These are phyloP conservation scores for Silurus lanzhouensis DNA, from an alignment of 2,797 vertebrate species.

Conservation along the genomic window DNA sequence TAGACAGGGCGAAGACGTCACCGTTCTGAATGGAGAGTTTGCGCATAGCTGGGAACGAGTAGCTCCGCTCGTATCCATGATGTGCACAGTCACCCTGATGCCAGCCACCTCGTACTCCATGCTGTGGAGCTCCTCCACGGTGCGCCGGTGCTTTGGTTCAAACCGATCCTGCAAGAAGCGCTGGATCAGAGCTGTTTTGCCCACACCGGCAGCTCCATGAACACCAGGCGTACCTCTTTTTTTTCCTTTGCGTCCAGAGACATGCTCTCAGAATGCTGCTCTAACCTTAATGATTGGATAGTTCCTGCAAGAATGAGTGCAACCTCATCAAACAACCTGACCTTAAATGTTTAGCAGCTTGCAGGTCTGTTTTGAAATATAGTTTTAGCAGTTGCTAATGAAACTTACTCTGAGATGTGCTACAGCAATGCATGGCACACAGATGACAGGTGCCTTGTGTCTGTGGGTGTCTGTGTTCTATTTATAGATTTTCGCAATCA, in stretches of 20 bases:
- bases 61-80: conserved; percentile 91
- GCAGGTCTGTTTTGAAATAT: background rate
- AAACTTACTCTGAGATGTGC: conserved; percentile 23
- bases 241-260: conserved; percentile 81
- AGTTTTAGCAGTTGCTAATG: background rate
- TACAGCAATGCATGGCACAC: conserved; percentile 25
- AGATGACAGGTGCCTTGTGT: conserved; percentile 52
- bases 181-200: conserved; percentile 86
- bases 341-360: background rate
- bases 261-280: conserved; percentile 65
- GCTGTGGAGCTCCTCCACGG: conserved; percentile 46
- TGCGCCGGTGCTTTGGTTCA: conserved; percentile 82
- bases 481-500: conserved; percentile 72
- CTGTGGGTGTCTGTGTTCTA: conserved; percentile 51
- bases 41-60: conserved; percentile 92
- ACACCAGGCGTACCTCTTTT: conserved; percentile 85
- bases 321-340: background rate
- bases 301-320: conserved; percentile 5
- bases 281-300: conserved; percentile 65
- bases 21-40: conserved; percentile 90
- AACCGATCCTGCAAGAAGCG: conserved; percentile 89
- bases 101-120: conserved; percentile 84
- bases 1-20: conserved; percentile 89
- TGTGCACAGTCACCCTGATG: conserved; percentile 82
- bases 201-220: conserved; percentile 87